Evolutionary conservation across 2,888 invertebrate species (phyloP), one percentile per base, ranked within the genome.

Genomic region (Patella ulyssiponensis): DNA sequence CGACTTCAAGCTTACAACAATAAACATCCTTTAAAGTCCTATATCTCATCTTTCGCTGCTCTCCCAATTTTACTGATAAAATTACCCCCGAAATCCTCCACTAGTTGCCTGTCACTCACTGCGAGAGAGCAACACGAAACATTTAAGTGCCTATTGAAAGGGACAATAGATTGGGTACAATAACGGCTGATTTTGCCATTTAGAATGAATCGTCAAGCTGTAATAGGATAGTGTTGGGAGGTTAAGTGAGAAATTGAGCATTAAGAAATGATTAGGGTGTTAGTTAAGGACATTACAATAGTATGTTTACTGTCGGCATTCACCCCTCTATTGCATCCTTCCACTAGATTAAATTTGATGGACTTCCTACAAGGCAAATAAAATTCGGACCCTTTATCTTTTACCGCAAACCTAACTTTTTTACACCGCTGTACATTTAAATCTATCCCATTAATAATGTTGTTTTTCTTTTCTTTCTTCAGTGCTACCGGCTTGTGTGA

Each of bases 161-260:
- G 20, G 23, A 64, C 64, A 64, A 64, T 64, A 23, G 23, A 23
- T 23, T 20, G 20, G 64, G 64, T 20, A 64, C 64, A 64, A 64
- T 20, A 23, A 23, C 64, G 20, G 23, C 20, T 23, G 64, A 64
- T 64, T 64, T 23, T 23, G 23, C 20, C 23, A 23, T 64, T 64
- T 23, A 64, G 64, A 64, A 64, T 64, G 64, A 23, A 20, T 64
- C 64, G 23, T 64, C 64, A 64, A 64, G 20, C 23, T 64, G 76
- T 76, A 76, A 76, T 64, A 72, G 72, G 76, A 76, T 76, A 76
- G 71, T 76, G 72, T 76, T 73, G 64, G 72, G 33, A 15, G 33
- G 20, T 51, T 72, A 69, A 72, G 76, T 23, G 27, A 51, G 56
- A 76, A 76, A 70, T 75, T 69, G 54, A 70, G 52, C 75, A 51